Conservation (phyloP, 2,888 invertebrate species). For the Coleophora flavipennella region DNA sequence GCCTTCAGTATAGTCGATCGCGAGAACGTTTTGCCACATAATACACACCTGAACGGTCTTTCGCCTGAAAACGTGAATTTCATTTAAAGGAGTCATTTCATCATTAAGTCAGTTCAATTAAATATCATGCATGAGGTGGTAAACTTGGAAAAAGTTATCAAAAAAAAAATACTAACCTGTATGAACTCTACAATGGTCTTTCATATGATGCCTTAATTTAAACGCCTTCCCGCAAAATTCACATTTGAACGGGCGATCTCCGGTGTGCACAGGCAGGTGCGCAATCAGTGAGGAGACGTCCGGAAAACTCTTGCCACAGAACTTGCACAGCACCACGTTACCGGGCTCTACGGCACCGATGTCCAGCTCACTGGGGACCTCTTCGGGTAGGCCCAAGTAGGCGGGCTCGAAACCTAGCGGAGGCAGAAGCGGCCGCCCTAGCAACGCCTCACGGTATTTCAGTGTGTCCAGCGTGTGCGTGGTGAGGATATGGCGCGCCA, state of each 20-base stretch:
- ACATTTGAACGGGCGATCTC: slow-evolving; percentile 93
- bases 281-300: slow-evolving; percentile 90
- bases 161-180: slow-evolving; percentile 74
- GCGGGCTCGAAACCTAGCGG: slow-evolving; percentile 55
- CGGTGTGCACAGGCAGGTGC: slow-evolving; percentile 91
- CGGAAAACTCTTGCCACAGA: slow-evolving; percentile 93
- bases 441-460: slow-evolving; percentile 84
- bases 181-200: slow-evolving; percentile 94
- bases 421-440: slow-evolving; percentile 51
- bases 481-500: slow-evolving; percentile 90
- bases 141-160: background rate
- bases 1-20: slow-evolving; percentile 92
- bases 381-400: slow-evolving; percentile 63
- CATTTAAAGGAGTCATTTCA: background rate
- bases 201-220: slow-evolving; percentile 94
- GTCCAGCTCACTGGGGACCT: slow-evolving; percentile 74
- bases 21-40: slow-evolving; percentile 93
- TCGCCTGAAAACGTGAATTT: slow-evolving; percentile 73
- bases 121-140: too few relatives aligned
- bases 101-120: too few relatives aligned
- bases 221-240: slow-evolving; percentile 96
- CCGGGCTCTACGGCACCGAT: slow-evolving; percentile 76
- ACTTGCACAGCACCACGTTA: slow-evolving; percentile 90
- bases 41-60: slow-evolving; percentile 88
- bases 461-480: slow-evolving; percentile 91